Evolutionary conservation across 2,113 vertebrate species (phyloP).

Genomic region (Glaucomys volans): DNA sequence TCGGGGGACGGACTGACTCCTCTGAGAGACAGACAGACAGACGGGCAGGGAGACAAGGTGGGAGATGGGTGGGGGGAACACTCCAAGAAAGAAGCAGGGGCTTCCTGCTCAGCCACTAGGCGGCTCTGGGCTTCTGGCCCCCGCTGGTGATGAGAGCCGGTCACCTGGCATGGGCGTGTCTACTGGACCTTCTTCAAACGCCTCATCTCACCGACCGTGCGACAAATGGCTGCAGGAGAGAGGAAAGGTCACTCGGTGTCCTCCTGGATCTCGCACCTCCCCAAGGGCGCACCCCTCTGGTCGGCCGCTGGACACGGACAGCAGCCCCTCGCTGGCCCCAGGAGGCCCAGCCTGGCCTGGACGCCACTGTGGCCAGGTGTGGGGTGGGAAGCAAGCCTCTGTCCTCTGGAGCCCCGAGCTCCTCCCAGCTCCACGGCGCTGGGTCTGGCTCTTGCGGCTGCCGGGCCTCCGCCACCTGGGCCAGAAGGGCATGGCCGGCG

Average conservation of each 20-base stretch:
- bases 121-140: not conserved
- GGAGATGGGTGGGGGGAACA: no score
- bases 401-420: not conserved
- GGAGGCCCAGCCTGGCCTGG: not conserved
- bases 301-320: fast-evolving
- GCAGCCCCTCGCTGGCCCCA: not conserved
- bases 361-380: not conserved
- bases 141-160: not conserved
- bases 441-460: not conserved
- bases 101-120: no score
- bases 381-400: fast-evolving
- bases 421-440: not conserved
- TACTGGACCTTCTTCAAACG: fast-evolving
- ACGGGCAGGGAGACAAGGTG: not conserved
- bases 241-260: not conserved
- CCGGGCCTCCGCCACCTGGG: not conserved
- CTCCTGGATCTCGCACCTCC: not conserved
- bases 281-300: not conserved
- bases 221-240: not conserved
- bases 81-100: fast-evolving
- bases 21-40: no score
- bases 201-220: not conserved
- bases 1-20: not conserved
- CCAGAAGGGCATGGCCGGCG: fast-evolving
- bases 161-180: fast-evolving